A percentile compares a stretch with the other conserved stretches of the same genome.
phyloP scores from a whole-genome alignment of 2,888 invertebrate genomes.

The Philonicus albiceps region DNA sequence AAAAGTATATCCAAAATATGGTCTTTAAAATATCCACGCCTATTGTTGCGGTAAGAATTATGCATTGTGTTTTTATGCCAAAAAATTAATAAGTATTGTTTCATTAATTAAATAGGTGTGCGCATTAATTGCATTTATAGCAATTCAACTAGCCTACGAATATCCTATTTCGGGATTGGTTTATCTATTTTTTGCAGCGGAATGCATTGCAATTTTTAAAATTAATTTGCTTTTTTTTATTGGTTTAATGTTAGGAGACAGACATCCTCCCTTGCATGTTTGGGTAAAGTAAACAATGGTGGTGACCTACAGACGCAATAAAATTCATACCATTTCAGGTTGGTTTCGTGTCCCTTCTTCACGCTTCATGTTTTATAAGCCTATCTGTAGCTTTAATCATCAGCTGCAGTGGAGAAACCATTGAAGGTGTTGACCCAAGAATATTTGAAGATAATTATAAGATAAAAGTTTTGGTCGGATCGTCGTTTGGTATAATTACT shows the following conservation, averaged over 20 bases:
- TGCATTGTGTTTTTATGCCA: neutral
- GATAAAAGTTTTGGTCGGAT: neutral
- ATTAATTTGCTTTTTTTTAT: neutral
- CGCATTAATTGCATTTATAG: neutral
- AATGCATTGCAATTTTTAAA: neutral
- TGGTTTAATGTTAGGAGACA: neutral
- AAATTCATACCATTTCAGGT: neutral
- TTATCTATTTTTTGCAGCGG: neutral
- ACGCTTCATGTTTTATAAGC: neutral
- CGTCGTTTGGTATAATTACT: neutral
- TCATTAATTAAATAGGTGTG: neutral
- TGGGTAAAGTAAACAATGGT: neutral
- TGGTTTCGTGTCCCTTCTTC: neutral
- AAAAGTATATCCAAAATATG: neutral
- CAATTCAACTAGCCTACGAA: neutral
- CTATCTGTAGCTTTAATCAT: neutral
- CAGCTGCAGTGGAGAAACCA: neutral
- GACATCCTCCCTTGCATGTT: neutral
- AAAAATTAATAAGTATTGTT: neutral
- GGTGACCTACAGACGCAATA: neutral
- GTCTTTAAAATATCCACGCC: neutral
- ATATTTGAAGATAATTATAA: neutral
- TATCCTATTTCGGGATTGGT: neutral
- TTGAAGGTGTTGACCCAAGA: neutral
- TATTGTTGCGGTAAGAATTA: neutral